These are phyloP conservation scores for Mormyrus hasselquistii DNA, from an alignment of 2,797 vertebrate species.

Conservation along the genomic window DNA sequence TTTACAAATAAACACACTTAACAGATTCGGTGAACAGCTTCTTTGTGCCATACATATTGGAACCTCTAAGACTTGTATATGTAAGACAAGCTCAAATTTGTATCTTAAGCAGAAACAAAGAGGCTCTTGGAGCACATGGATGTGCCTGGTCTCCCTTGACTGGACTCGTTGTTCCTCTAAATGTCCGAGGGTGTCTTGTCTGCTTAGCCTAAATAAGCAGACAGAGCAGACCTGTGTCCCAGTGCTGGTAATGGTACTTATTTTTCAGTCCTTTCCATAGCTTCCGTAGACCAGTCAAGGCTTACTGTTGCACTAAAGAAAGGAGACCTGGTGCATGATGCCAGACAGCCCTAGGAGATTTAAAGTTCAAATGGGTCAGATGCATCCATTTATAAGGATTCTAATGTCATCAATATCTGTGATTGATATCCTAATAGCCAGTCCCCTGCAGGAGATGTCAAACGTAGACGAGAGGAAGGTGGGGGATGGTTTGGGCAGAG, in stretches of 20 bases:
- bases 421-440: slow-evolving; percentile 16
- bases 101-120: not conserved
- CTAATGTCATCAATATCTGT: not conserved
- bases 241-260: not conserved
- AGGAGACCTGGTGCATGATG: not conserved
- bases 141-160: not conserved
- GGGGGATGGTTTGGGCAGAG: slow-evolving; percentile 30
- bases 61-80: not conserved
- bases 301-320: not conserved
- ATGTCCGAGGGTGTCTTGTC: not conserved
- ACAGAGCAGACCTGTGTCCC: not conserved
- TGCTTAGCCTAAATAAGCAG: not conserved
- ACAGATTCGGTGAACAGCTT: not conserved
- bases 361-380: not conserved
- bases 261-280: not conserved
- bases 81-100: not conserved
- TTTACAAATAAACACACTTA: slow-evolving; percentile 2
- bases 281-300: not conserved
- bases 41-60: not conserved
- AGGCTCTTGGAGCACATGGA: not conserved
- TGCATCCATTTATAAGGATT: not conserved
- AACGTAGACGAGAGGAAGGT: slow-evolving; percentile 27
- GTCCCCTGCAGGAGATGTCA: slow-evolving; percentile 31
- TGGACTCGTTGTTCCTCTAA: not conserved
- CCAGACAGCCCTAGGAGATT: not conserved